A percentile compares a stretch with the other conserved stretches of the same genome.
Conservation (phyloP, 1,140 invertebrate genomes). For the Lordiphosa stackelbergi region DNA sequence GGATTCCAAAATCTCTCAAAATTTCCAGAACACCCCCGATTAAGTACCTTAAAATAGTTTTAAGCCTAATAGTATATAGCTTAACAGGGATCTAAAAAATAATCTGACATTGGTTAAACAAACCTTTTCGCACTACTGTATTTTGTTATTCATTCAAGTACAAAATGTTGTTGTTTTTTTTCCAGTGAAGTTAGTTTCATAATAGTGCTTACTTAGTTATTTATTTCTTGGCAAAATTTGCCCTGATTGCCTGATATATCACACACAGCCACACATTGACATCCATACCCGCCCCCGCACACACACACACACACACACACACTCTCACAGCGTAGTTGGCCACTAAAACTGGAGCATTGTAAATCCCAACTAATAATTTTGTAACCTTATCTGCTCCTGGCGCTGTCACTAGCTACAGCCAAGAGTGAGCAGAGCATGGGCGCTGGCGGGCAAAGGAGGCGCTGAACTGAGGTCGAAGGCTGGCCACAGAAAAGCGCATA, state of each 20-base stretch:
- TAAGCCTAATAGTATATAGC: too few relatives aligned
- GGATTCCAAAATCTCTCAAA: too few relatives aligned
- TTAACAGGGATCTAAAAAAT: too few relatives aligned
- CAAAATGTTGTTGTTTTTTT: background rate
- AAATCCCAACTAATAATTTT: constrained; percentile 76
- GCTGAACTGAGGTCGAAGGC: constrained; percentile 23
- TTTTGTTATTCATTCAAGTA: too few relatives aligned
- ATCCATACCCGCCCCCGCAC: constrained; percentile 9
- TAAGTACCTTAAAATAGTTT: too few relatives aligned
- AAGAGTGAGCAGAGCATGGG: background rate
- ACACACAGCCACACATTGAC: constrained; percentile 13
- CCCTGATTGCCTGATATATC: constrained; percentile 40
- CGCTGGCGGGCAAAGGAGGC: background rate
- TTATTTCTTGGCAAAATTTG: background rate
- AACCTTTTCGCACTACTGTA: too few relatives aligned
- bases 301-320: constrained; percentile 6
- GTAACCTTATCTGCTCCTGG: constrained; percentile 70
- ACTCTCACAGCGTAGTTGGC: constrained; percentile 6
- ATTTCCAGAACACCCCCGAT: too few relatives aligned
- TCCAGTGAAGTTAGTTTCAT: background rate
- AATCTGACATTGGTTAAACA: too few relatives aligned
- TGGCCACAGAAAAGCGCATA: constrained; percentile 59
- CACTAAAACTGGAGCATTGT: constrained; percentile 67
- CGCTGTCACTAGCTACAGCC: constrained; percentile 45
- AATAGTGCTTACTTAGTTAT: background rate